A percentile compares a stretch with the other conserved stretches of the same genome.
Evolutionary conservation across 1,140 invertebrate species (phyloP).

Genomic region (Neodiprion pinetum): DNA sequence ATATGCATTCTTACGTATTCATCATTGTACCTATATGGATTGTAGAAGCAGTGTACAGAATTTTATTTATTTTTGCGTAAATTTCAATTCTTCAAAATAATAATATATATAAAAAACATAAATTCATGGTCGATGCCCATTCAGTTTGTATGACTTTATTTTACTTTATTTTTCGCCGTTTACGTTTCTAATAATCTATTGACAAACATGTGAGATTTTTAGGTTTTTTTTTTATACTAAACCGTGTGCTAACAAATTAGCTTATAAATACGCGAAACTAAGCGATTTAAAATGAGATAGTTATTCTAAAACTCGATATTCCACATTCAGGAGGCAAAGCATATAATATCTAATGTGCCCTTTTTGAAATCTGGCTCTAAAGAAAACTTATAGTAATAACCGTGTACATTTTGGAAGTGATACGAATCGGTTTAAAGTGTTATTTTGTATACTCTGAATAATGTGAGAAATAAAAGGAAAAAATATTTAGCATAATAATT

Average conservation of each 20-base stretch:
- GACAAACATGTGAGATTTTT: neutral
- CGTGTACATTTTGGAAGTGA: neutral
- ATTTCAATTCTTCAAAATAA: neutral
- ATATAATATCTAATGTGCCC: neutral
- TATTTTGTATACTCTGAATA: slow-evolving; percentile 1
- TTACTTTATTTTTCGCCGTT: neutral
- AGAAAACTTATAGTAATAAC: neutral
- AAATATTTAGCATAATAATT: neutral
- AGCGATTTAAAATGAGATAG: no score
- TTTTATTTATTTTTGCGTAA: neutral
- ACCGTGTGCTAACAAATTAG: neutral
- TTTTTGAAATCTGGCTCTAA: neutral
- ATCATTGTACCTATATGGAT: neutral
- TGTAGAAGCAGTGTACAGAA: neutral
- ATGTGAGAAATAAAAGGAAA: neutral
- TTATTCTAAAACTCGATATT: no score
- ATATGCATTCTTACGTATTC: neutral
- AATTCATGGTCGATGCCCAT: neutral
- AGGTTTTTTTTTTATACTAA: neutral
- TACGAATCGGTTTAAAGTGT: neutral
- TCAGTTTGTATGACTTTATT: neutral
- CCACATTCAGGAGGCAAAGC: no score
- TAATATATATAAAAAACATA: neutral
- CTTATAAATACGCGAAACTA: neutral
- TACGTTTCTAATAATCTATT: neutral